These are phyloP conservation scores for Platysteira castanea DNA, from an alignment of 2,113 vertebrate genomes.

Conservation along the genomic window DNA sequence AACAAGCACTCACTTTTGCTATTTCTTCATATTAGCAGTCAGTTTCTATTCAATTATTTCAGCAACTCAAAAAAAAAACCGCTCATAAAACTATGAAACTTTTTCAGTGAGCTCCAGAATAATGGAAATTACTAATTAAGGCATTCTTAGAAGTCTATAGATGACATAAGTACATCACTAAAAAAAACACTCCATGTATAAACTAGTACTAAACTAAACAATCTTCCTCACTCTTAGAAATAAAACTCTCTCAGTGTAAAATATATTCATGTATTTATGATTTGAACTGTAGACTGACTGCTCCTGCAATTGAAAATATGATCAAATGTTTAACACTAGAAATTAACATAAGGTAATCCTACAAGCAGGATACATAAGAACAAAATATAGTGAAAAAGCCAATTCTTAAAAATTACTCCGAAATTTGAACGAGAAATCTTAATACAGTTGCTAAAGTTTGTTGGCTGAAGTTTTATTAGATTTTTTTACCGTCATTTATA, in stretches of 20 bases:
- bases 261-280: background rate
- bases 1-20: background rate
- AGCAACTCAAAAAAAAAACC: background rate
- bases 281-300: background rate
- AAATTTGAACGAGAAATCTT: background rate
- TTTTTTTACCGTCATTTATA: background rate
- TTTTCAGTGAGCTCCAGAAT: background rate
- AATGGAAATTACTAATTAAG: background rate
- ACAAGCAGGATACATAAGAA: background rate
- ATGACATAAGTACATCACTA: background rate
- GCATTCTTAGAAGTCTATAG: background rate
- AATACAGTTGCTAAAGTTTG: background rate
- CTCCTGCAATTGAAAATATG: background rate
- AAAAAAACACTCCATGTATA: background rate
- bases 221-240: background rate
- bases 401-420: background rate
- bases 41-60: background rate
- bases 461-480: fast-evolving
- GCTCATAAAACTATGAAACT: background rate
- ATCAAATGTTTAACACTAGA: background rate
- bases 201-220: background rate
- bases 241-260: background rate
- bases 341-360: background rate
- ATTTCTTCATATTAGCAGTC: background rate
- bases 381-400: background rate